Base-by-base conservation (phyloP, 2,888 invertebrate genomes). In the Beris chalybata region DNA sequence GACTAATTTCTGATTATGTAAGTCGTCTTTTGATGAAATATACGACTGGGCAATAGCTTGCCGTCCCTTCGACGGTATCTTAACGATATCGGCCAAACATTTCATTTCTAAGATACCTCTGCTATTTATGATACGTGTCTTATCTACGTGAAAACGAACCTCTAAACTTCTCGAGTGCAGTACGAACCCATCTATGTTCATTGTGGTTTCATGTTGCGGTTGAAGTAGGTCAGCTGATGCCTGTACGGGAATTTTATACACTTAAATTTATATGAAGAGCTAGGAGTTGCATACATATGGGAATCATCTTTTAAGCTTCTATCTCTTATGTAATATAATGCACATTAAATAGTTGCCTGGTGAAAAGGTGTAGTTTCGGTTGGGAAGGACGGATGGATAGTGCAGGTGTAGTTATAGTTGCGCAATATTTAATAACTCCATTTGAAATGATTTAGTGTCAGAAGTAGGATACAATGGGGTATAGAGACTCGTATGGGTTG, bases 41-140 rank as follows among this genome's bases (percentile, higher is more conserved):
- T 74, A 69, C 22, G 80, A 79, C 70, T 74, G 78, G 12, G 78
- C 73, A 31, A 76, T 71, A 31, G 76, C 76, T 67, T 80, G 79
- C 43, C 79, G 78, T 53, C 74, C 73, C 55, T 79, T 70, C 59
- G 76, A 75, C 50, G 79, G 77, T 66, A 79, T 79, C 71, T 77
- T 77, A 69, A 79, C 78, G 72, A 81, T 80, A 74, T 81, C 79
- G 70, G 81, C 79, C 30, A 80, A 76, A 73, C 81, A 81, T 72
- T 78, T 79, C 64, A 81, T 73, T 71, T 78, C 75, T 56, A 81
- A 74, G 66, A 74, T 74, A 69, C 77, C 77, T 56, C 74, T 73
- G 43, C 75, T 72, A 73, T 76, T 76, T 64, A 78, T 73, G 78
- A 80, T 63, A 77, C 77, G 54, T 76, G 76, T 48, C 76, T 79